Percentiles rank a stretch among this genome's conserved stretches.
Conservation (phyloP, 2,888 invertebrate genomes). For the Marasmarcha lunaedactyla region DNA sequence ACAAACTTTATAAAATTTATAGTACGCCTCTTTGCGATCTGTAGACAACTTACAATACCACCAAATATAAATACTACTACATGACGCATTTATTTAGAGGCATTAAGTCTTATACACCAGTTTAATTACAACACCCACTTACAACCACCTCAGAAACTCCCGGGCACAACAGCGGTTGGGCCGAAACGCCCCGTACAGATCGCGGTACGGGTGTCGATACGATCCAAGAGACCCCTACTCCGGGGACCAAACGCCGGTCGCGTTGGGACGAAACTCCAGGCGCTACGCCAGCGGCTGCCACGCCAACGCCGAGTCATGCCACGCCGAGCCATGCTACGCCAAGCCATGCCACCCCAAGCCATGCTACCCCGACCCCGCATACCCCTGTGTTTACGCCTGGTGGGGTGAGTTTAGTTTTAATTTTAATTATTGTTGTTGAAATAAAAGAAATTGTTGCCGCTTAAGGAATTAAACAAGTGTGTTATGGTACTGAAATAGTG, state of each 20-base stretch:
- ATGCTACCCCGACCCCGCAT: conserved; percentile 74
- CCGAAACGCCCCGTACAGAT: conserved; percentile 97
- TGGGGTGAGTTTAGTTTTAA: conserved; percentile 63
- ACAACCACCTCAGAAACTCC: conserved; percentile 86
- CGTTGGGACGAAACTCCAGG: conserved; percentile 99
- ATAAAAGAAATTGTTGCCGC: too few relatives aligned
- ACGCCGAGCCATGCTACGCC: conserved; percentile 82
- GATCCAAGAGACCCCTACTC: conserved; percentile 93
- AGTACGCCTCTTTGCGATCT: too few relatives aligned
- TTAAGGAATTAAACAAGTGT: too few relatives aligned
- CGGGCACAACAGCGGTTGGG: conserved; percentile 97
- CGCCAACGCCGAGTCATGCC: conserved; percentile 78
- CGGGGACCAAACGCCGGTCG: conserved; percentile 94
- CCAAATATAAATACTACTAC: too few relatives aligned
- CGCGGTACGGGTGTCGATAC: conserved; percentile 81
- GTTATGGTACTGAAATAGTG: too few relatives aligned
- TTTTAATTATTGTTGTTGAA: neutral
- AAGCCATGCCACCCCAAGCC: conserved; percentile 78
- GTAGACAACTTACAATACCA: too few relatives aligned
- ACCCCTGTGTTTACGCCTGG: conserved; percentile 84
- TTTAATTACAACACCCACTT: too few relatives aligned
- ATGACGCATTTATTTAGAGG: too few relatives aligned
- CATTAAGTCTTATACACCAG: too few relatives aligned
- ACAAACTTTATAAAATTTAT: too few relatives aligned
- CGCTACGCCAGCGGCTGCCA: conserved; percentile 78